A percentile compares a stretch with the other conserved stretches of the same genome.
Conservation (phyloP, 2,888 invertebrate genomes). For the Mythimna impura region DNA sequence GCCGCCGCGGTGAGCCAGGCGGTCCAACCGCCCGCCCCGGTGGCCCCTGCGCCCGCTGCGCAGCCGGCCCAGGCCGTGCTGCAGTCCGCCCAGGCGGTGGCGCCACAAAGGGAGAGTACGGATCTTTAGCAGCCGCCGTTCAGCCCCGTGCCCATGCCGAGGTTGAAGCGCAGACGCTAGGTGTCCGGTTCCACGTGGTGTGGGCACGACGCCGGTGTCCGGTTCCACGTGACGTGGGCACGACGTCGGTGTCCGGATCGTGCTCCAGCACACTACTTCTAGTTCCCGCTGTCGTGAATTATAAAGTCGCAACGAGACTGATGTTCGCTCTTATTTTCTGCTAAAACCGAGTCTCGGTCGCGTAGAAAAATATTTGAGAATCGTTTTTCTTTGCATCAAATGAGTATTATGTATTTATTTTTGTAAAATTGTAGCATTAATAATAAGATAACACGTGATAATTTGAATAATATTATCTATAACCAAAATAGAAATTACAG, state of each 20-base stretch:
- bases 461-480: conserved; percentile 66
- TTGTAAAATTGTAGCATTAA: conserved; percentile 76
- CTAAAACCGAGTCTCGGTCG: conserved; percentile 47
- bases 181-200: background rate
- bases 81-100: conserved; percentile 22
- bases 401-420: conserved; percentile 84
- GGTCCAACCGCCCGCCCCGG: conserved; percentile 43
- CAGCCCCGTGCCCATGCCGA: conserved; percentile 64
- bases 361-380: conserved; percentile 62
- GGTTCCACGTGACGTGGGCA: conserved; percentile 14
- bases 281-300: conserved; percentile 52
- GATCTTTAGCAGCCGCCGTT: conserved; percentile 77
- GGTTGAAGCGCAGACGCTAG: conserved; percentile 59
- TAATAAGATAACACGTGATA: conserved; percentile 72
- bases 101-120: conserved; percentile 74
- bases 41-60: conserved; percentile 36
- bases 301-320: conserved; percentile 74
- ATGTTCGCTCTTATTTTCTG: conserved; percentile 67
- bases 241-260: conserved; percentile 19
- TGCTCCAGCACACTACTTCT: conserved; percentile 34
- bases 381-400: conserved; percentile 77
- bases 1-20: conserved; percentile 51
- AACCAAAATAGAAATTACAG: conserved; percentile 62
- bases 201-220: background rate
- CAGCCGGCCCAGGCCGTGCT: conserved; percentile 63